Evolutionary conservation across 1,140 invertebrate genomes (phyloP).

Genomic region (Matsumurasca onukii): DNA sequence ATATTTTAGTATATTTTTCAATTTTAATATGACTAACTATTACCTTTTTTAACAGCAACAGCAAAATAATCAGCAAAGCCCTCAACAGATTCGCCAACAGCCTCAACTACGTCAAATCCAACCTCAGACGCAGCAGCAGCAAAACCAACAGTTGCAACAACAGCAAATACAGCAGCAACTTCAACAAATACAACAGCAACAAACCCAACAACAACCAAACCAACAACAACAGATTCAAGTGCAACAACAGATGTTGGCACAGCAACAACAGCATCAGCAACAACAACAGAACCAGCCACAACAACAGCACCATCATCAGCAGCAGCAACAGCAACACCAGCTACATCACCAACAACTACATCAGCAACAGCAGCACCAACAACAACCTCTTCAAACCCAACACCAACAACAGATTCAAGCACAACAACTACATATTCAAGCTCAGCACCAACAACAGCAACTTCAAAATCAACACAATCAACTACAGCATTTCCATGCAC

Average conservation of each 20-base stretch:
- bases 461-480: constrained; percentile 39
- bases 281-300: constrained; percentile 45
- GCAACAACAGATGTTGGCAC: constrained; percentile 45
- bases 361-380: background rate
- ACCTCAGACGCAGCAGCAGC: background rate
- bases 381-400: background rate
- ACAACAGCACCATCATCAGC: constrained; percentile 32
- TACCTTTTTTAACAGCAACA: no score
- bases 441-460: constrained; percentile 44
- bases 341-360: background rate
- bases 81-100: constrained; percentile 42
- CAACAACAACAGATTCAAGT: constrained; percentile 41
- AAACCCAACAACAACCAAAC: constrained; percentile 48
- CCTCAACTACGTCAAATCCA: no score
- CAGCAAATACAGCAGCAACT: background rate
- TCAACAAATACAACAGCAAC: background rate
- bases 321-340: background rate
- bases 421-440: constrained; percentile 42
- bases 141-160: background rate
- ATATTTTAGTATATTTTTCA: no score
- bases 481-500: constrained; percentile 44
- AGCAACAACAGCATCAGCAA: constrained; percentile 42
- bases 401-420: constrained; percentile 52
- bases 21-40: no score
- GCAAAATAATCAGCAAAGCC: constrained; percentile 44